Conservation (phyloP, 2,888 invertebrate species). For the Tromatobia lineatoria region DNA sequence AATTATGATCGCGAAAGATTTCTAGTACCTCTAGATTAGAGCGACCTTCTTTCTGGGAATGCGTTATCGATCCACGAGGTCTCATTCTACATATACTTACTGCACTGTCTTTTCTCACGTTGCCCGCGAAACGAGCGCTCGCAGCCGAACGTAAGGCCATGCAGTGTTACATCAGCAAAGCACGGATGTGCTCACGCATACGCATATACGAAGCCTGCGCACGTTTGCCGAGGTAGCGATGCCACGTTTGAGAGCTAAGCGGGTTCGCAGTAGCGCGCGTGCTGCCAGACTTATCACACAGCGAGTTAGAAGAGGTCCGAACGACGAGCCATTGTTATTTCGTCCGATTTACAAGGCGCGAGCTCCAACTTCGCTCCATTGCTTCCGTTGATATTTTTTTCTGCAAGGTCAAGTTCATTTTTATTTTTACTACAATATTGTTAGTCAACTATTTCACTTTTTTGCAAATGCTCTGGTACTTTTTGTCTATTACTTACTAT, state of each 20-base stretch:
- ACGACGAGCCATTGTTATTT: constrained; percentile 5
- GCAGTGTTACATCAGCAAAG: constrained; percentile 46
- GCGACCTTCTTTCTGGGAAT: constrained; percentile 29
- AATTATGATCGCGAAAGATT: not conserved
- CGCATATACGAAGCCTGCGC: not conserved
- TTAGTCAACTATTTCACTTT: not conserved
- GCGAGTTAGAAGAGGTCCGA: not conserved
- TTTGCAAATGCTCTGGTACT: not conserved
- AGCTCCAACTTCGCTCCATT: not conserved
- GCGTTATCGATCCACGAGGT: constrained; percentile 37
- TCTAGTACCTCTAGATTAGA: not conserved
- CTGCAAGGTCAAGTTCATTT: not conserved
- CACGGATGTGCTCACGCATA: not conserved
- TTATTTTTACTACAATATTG: not conserved
- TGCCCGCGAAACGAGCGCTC: not conserved
- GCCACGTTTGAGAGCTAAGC: constrained; percentile 48
- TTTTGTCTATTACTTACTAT: not conserved
- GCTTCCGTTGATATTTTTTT: too few relatives aligned
- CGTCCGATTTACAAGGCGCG: not conserved
- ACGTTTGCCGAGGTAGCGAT: constrained; percentile 1
- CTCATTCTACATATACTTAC: not conserved
- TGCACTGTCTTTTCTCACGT: constrained; percentile 14
- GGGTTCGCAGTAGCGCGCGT: constrained; percentile 30
- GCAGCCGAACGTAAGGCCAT: constrained; percentile 20
- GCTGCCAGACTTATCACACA: constrained; percentile 6